Evolutionary conservation across 2,113 vertebrate genomes (phyloP).

Genomic region (Podarcis raffonei): DNA sequence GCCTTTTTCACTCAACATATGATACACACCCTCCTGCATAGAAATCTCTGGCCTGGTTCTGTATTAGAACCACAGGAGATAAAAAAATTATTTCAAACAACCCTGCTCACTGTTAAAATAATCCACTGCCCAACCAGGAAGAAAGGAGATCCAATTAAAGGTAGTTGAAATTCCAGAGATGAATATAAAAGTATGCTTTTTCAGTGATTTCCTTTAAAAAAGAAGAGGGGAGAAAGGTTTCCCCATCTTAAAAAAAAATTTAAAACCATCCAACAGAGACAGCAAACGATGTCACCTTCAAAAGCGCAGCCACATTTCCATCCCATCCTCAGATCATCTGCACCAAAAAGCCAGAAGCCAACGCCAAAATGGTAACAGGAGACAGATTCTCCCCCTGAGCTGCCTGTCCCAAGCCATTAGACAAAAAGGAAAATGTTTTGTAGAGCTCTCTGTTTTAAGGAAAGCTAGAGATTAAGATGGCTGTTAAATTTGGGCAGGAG

Average conservation of each 20-base stretch:
- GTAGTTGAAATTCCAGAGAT: conserved; percentile 37
- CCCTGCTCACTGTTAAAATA: neutral
- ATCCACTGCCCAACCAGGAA: neutral
- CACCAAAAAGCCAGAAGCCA: conserved; percentile 61
- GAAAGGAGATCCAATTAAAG: neutral
- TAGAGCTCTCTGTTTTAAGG: neutral
- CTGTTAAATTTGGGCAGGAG: conserved; percentile 8
- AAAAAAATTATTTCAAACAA: neutral
- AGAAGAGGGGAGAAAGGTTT: conserved; percentile 39
- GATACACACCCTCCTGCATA: neutral
- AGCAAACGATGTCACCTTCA: conserved; percentile 52
- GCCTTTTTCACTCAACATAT: neutral
- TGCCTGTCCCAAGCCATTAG: neutral
- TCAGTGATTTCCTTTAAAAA: conserved; percentile 61
- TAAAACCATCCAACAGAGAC: conserved; percentile 66
- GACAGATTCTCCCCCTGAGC: neutral
- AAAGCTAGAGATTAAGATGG: neutral
- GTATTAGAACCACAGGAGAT: too few relatives aligned
- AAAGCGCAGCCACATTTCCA: conserved; percentile 64
- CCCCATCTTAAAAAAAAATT: conserved; percentile 67
- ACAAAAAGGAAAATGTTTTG: neutral
- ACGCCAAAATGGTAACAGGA: neutral
- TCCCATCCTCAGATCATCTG: conserved; percentile 52
- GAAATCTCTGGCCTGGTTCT: neutral
- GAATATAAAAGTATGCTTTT: conserved; percentile 44